phyloP scores from a whole-genome alignment of 2,113 vertebrate species.

The Cyanistes caeruleus region DNA sequence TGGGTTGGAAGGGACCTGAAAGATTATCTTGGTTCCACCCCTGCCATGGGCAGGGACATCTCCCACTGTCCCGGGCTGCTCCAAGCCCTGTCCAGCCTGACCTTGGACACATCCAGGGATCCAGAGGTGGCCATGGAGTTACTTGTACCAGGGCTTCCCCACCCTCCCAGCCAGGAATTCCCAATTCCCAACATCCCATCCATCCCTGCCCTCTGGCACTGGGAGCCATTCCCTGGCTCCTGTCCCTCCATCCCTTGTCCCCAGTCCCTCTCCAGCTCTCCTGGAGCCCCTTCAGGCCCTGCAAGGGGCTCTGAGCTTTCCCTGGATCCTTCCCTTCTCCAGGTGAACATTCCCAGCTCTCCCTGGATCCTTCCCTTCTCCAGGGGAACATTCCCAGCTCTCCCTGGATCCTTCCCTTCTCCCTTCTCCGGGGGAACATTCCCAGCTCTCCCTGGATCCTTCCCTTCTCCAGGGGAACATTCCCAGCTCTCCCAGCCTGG shows the following conservation, averaged over 20 bases:
- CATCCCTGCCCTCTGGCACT: not conserved
- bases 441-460: not conserved
- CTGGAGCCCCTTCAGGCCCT: not conserved
- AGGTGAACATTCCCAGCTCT: not conserved
- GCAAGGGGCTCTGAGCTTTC: not conserved
- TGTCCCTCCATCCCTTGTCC: not conserved
- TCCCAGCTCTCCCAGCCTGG: not conserved
- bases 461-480: accelerated
- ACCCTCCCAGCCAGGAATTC: not conserved
- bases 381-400: too few species aligned
- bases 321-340: not conserved
- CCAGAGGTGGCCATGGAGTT: not conserved
- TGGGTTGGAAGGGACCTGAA: not conserved
- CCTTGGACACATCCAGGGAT: accelerated
- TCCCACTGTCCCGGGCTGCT: accelerated
- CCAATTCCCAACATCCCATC: not conserved
- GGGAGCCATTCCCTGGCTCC: not conserved
- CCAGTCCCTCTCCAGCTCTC: not conserved
- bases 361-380: not conserved
- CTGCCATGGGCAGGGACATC: not conserved
- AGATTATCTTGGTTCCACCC: accelerated
- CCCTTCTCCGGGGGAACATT: too few species aligned
- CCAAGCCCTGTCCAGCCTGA: not conserved
- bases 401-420: too few species aligned
- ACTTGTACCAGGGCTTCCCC: too few species aligned